Base-by-base conservation (phyloP, 2,888 invertebrate species). In the Hyles lineata region DNA sequence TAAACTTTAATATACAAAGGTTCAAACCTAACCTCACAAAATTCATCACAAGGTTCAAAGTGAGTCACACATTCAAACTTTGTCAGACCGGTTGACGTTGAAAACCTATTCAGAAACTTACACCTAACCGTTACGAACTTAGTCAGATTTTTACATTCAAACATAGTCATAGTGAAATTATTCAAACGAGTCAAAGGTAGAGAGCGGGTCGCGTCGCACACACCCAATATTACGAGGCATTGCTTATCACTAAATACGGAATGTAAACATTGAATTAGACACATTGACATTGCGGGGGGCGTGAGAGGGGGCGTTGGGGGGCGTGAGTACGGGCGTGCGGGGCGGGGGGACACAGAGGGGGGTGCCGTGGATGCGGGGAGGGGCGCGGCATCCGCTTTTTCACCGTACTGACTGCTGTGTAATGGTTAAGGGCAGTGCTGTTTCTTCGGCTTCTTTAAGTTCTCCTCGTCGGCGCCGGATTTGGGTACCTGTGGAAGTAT, bases 381-480 rank as follows among this genome's bases (percentile, higher is more conserved):
- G 78, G 76, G 79, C 75, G 79, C 72, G 55, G 76, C 75, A 73
- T 85, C 92, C 91, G 90, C 91, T 88, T 86, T 89, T 89, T 88
- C 89, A 89, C 92, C 85, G 92, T 93, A 93, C 93, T 93, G 93
- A 93, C 81, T 83, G 84, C 83, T 82, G 78, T 89, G 83, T 92
- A 92, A 92, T 90, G 92, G 96, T 96, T 96, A 96, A 96, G 96
- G 96, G 95, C 95, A 95, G 89, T 96, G 96, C 89, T 96, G 96
- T 92, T 96, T 96, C 92, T 97, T 97, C 83, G 96, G 96, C 90
- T 97, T 97, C 95, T 97, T 97, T 90, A 96, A 96, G 86, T 98
- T 97, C 87, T 98, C 98, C 87, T 98, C 97, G 82, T 98, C 97
- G 76, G 96, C 96, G 23, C 94, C 94, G 29, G 93, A 87, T 79